Conservation (phyloP, 1,140 invertebrate species). For the Neotoxoptera formosana region DNA sequence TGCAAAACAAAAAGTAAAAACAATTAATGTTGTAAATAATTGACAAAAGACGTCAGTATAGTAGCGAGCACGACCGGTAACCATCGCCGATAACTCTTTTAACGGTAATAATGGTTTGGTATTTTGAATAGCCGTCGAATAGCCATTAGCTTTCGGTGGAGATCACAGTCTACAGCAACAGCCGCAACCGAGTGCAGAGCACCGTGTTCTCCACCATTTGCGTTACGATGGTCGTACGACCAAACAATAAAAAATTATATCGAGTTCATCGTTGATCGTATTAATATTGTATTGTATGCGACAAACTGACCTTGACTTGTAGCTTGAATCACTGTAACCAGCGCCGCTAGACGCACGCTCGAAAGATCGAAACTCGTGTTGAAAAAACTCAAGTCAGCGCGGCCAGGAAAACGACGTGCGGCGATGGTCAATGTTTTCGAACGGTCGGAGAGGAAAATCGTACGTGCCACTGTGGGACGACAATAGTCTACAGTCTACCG, state of each 20-base stretch:
- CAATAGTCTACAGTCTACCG: not conserved
- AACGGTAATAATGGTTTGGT: not conserved
- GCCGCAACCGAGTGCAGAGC: not conserved
- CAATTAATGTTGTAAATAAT: not conserved
- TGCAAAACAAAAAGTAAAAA: not conserved
- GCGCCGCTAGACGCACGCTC: not conserved
- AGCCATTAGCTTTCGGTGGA: not conserved
- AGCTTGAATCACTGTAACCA: not conserved
- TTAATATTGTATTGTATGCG: not conserved
- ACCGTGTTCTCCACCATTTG: not conserved
- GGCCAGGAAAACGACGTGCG: not conserved
- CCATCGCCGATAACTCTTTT: not conserved
- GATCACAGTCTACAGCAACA: not conserved
- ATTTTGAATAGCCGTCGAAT: not conserved
- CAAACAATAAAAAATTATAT: not conserved
- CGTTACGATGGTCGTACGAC: not conserved
- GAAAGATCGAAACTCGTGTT: not conserved
- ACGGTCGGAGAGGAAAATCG: not conserved
- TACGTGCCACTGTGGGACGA: not conserved
- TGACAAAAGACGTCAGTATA: not conserved
- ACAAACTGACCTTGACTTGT: slow-evolving; percentile 22
- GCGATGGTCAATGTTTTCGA: not conserved
- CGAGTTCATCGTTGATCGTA: not conserved
- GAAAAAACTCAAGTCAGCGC: not conserved
- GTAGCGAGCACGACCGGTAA: not conserved